Base-by-base conservation (phyloP, 2,797 vertebrate species). In the Scleropages formosus region DNA sequence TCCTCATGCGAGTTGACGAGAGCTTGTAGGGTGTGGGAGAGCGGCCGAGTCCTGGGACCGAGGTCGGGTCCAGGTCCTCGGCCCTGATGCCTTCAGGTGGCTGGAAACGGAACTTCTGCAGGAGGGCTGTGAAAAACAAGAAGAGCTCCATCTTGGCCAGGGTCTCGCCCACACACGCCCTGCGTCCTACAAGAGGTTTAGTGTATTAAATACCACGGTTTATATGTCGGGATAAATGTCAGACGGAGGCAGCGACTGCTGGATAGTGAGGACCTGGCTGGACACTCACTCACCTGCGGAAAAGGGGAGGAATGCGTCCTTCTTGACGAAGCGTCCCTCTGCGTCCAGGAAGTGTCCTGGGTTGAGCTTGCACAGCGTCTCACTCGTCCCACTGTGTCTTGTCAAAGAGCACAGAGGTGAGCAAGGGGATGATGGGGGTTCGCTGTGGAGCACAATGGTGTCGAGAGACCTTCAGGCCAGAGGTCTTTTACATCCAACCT, bases 341-440 rank as follows among this genome's bases (percentile, higher is more conserved):
- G 58, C 22, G 8, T 78, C 75, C 61, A 81, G 75, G 58, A 81
- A 79, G 75, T 81, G 80, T 20, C 61, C 62, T 1, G 77, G 77
- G 68, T 81, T 81, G 72, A 81, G 81, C 26, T 76, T 27, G n/a
- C 66, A 22, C 1, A 77, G 80, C 9, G 80, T 81, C 60, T 75
- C n/a, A n/a, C n/a, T n/a, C n/a, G n/a, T n/a, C 62, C 80, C 77
- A 81, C 72, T 81, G 72, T 4, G 49, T 74, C 67, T 77, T 65
- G 27, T 81, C 80, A 58, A 66, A 79, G 26, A 78, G 75, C 15
- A 81, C 72, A 0, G 80, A 78, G 7, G 72, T 67, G 60, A 81
- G 75, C 39, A 77, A 22, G 2, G 76, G 76, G 20, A 77, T 73
- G 20, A 77, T 76, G 8, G 63, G 62, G 15, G 76, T 77, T 62